Conservation (phyloP, 2,797 vertebrate genomes). For the Myotis vivesi region DNA sequence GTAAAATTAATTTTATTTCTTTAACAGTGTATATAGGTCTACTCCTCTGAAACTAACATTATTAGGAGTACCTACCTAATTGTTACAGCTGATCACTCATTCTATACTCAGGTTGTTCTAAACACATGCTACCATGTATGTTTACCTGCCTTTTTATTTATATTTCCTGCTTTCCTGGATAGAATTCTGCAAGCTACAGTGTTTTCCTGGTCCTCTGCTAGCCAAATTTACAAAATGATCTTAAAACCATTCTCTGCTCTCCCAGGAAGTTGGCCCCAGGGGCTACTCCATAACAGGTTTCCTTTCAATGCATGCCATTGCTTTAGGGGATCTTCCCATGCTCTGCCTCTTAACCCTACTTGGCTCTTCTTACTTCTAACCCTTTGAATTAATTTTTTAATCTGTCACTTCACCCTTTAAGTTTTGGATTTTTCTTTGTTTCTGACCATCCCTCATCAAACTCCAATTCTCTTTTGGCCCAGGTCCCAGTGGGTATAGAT, state of each 20-base stretch:
- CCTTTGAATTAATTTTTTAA: conserved; percentile 16
- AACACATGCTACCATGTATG: neutral
- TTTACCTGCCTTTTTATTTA: neutral
- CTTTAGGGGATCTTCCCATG: neutral
- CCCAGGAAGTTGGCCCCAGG: neutral
- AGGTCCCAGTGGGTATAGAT: neutral
- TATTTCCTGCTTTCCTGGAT: neutral
- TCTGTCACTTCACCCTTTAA: neutral
- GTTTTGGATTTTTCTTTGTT: conserved; percentile 15
- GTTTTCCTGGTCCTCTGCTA: neutral
- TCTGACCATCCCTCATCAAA: neutral
- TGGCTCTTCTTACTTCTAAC: conserved; percentile 21
- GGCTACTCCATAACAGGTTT: neutral
- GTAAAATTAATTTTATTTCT: conserved; percentile 26
- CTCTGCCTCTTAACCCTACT: neutral
- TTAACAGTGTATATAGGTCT: neutral
- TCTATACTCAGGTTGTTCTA: conserved; percentile 10
- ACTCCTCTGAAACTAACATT: neutral
- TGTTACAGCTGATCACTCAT: neutral
- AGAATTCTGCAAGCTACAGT: neutral
- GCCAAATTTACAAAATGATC: conserved; percentile 27
- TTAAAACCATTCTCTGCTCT: neutral
- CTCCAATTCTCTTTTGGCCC: neutral
- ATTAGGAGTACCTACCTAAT: neutral
- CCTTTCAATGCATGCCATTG: neutral